Percentiles rank a stretch among this genome's conserved stretches.
Evolutionary conservation across 1,140 invertebrate genomes (phyloP).

Genomic region (Helicoverpa armigera): DNA sequence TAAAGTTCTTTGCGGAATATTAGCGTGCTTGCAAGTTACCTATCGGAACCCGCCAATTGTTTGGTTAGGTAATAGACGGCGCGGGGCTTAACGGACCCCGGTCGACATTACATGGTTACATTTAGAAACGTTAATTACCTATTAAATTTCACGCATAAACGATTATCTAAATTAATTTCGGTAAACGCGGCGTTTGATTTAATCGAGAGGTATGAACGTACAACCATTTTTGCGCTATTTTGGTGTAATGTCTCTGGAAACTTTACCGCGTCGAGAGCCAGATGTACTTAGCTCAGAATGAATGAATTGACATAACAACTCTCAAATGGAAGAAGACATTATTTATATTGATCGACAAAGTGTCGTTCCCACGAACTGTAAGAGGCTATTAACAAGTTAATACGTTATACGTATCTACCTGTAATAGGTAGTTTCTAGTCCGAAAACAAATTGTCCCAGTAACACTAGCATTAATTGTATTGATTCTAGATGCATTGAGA

Average conservation of each 20-base stretch:
- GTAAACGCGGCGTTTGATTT: slow-evolving; percentile 48
- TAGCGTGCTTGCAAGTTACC: slow-evolving; percentile 68
- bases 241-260: neutral
- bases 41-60: slow-evolving; percentile 78
- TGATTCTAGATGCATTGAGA: too few relatives aligned
- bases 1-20: slow-evolving; percentile 57
- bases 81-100: slow-evolving; percentile 58
- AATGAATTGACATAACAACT: neutral
- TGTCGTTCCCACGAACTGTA: too few relatives aligned
- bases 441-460: too few relatives aligned
- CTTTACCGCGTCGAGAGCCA: slow-evolving; percentile 7
- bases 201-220: neutral
- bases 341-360: neutral
- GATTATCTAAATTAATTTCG: slow-evolving; percentile 71
- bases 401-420: too few relatives aligned
- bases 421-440: too few relatives aligned
- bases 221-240: neutral
- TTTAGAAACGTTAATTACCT: slow-evolving; percentile 74
- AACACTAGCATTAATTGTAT: too few relatives aligned
- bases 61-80: slow-evolving; percentile 80
- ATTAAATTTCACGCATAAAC: slow-evolving; percentile 73
- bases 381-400: too few relatives aligned
- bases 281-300: neutral
- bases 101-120: slow-evolving; percentile 66
- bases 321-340: neutral